Evolutionary conservation across 2,797 vertebrate genomes (phyloP).

Genomic region (Salarias fasciatus): DNA sequence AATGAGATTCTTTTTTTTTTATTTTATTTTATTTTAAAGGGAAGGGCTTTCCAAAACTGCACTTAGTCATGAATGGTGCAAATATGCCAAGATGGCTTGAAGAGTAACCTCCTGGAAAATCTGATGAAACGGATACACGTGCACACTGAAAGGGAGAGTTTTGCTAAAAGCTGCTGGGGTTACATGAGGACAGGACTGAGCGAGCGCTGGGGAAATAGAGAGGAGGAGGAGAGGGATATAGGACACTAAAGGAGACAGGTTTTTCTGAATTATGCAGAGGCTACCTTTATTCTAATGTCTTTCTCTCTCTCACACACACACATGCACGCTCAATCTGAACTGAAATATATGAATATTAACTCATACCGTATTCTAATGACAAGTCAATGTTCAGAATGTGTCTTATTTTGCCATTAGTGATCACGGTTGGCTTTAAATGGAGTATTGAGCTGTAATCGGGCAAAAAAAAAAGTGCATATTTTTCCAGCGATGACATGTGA

Average conservation of each 20-base stretch:
- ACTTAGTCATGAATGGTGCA: constrained; percentile 38
- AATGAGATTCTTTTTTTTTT: constrained; percentile 29
- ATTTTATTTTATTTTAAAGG: too few relatives aligned
- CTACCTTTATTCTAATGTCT: constrained; percentile 66
- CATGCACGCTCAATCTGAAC: not conserved
- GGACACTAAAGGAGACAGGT: constrained; percentile 63
- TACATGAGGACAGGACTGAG: constrained; percentile 29
- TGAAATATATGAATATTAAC: constrained; percentile 20
- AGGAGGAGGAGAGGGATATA: constrained; percentile 14
- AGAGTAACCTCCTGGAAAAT: constrained; percentile 37
- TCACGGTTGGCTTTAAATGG: not conserved
- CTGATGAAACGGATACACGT: constrained; percentile 24
- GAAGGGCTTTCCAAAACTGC: too few relatives aligned
- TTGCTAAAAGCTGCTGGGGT: constrained; percentile 31
- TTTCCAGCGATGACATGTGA: not conserved
- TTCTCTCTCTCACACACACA: constrained; percentile 39
- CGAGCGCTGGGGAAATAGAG: not conserved
- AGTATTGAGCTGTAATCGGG: not conserved
- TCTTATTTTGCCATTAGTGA: not conserved
- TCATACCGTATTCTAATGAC: constrained; percentile 13
- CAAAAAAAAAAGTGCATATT: constrained; percentile 8
- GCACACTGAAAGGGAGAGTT: not conserved
- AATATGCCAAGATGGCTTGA: constrained; percentile 33
- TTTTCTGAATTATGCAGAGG: constrained; percentile 70
- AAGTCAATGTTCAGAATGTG: constrained; percentile 18